Percentiles rank a stretch among this genome's conserved stretches.
These are phyloP conservation scores for Athrips mouffetella DNA, from an alignment of 2,888 invertebrate genomes.

Conservation along the genomic window DNA sequence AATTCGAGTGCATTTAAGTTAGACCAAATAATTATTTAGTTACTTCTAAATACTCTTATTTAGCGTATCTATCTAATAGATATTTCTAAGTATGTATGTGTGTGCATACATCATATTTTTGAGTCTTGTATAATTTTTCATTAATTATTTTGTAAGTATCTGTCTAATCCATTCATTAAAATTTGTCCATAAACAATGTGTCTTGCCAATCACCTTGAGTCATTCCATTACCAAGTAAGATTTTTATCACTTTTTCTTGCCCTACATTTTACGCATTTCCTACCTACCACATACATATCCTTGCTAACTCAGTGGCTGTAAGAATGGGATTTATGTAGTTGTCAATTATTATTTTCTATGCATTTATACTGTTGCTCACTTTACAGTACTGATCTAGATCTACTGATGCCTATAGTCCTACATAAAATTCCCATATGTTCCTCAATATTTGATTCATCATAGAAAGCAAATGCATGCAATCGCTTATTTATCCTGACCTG, in stretches of 20 bases:
- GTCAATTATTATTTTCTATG: conserved; percentile 45
- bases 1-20: conserved; percentile 71
- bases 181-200: conserved; percentile 28
- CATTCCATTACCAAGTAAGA: conserved; percentile 15
- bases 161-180: conserved; percentile 1
- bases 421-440: not conserved
- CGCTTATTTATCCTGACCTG: not conserved
- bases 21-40: conserved; percentile 62
- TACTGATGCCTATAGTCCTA: conserved; percentile 23
- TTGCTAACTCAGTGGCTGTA: conserved; percentile 30
- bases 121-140: not conserved
- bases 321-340: conserved; percentile 38
- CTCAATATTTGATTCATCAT: not conserved
- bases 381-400: conserved; percentile 25
- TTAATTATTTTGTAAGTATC: not conserved
- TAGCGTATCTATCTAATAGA: conserved; percentile 23
- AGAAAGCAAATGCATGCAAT: conserved; percentile 7
- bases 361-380: conserved; percentile 36
- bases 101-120: conserved; percentile 10
- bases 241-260: conserved; percentile 9
- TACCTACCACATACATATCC: conserved; percentile 31
- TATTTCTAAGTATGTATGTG: conserved; percentile 12
- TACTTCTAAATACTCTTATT: conserved; percentile 32
- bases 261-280: conserved; percentile 19
- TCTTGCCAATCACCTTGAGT: conserved; percentile 38